A percentile compares a stretch with the other conserved stretches of the same genome.
These are phyloP conservation scores for Mactromeris polynyma DNA, from an alignment of 2,888 invertebrate species.

Conservation along the genomic window DNA sequence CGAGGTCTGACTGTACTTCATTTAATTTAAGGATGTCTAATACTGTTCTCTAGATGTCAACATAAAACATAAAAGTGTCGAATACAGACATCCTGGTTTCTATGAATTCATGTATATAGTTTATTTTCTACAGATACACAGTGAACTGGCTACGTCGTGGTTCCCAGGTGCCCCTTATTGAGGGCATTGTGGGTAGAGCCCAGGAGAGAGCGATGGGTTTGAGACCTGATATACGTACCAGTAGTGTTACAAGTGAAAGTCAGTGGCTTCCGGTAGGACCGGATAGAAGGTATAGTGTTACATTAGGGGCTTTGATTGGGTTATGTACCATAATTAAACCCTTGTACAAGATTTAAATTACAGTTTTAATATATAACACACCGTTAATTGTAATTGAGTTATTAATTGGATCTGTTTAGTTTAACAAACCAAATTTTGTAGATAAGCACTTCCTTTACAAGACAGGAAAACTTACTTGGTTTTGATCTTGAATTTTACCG, in stretches of 20 bases:
- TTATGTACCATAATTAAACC: too few relatives aligned
- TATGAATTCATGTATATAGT: background rate
- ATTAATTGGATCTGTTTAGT: background rate
- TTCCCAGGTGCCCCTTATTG: slow-evolving; percentile 73
- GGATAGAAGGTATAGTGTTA: slow-evolving; percentile 81
- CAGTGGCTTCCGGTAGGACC: slow-evolving; percentile 82
- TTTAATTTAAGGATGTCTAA: too few relatives aligned
- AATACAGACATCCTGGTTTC: too few relatives aligned
- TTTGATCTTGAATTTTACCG: too few relatives aligned
- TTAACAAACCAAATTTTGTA: too few relatives aligned
- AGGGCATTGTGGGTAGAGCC: slow-evolving; percentile 73
- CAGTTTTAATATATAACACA: too few relatives aligned
- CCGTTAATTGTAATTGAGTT: background rate
- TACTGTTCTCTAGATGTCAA: too few relatives aligned
- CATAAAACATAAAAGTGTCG: too few relatives aligned
- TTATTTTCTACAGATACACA: slow-evolving; percentile 62
- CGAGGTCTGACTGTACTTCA: too few relatives aligned
- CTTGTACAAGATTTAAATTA: too few relatives aligned
- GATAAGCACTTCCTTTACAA: too few relatives aligned
- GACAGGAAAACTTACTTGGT: too few relatives aligned
- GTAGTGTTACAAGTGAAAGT: slow-evolving; percentile 73
- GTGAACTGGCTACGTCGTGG: slow-evolving; percentile 79
- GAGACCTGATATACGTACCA: slow-evolving; percentile 56
- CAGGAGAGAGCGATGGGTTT: slow-evolving; percentile 64
- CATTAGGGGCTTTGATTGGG: background rate